Evolutionary conservation across 1,140 invertebrate species (phyloP), one percentile per base, ranked within the genome.

Genomic region (Conus ventricosus): DNA sequence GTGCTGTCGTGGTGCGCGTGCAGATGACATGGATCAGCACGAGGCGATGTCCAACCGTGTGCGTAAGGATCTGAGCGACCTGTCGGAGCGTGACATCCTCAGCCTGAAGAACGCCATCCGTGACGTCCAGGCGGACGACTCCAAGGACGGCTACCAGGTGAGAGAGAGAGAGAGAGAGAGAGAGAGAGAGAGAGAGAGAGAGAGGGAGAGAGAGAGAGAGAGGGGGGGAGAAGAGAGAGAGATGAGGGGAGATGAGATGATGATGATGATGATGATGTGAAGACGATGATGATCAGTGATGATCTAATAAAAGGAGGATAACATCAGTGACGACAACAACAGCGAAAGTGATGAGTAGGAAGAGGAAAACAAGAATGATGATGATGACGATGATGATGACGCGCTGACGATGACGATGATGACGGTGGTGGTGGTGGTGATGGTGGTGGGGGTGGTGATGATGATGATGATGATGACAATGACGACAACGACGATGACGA

Each of bases 31-130:
- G 57, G 8, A 60, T 15, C 57, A 55, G 20, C 55, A 87, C 67
- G 71, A 87, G 51, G 54, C 84, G 27, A 83, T 83, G 0, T 10
- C 85, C 67, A 82, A 88, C 55, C 82, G 84, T 67, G 87, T 91
- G 15, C 88, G 90, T 67, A 87, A 91, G 81, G 88, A 89, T 53
- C 87, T 91, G 57, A 75, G 75, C 39, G 67, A 84, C 6, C 84
- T 91, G 63, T 67, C 76, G 11, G 84, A 63, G 6, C 63, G 78
- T n/a, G 90, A 89, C 60, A 60, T 87, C 75, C 51, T 78, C 51
- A 88, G 71, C 63, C 80, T 91, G 8, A 89, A 87, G 75, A n/a
- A 23, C 4, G 90, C 90, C 25, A 80, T 89, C n/a, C 39, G 63
- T 4, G 84, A 80, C 25, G 78, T 89, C n/a, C 85, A 90, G 84